phyloP scores from a whole-genome alignment of 2,797 vertebrate genomes.

The Microctenopoma lineatum region DNA sequence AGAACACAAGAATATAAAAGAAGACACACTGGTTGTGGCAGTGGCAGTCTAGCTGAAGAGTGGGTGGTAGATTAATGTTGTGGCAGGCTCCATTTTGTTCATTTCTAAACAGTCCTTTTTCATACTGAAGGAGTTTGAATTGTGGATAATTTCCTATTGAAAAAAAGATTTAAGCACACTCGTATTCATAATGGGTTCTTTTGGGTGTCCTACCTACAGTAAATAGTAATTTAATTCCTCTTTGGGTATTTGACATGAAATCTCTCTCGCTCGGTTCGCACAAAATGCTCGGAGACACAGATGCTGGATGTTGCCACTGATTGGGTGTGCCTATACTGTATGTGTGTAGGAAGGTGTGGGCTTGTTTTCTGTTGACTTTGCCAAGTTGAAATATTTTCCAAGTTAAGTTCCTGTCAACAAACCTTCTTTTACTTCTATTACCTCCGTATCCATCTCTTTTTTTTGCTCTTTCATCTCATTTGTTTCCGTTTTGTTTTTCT shows the following conservation, averaged over 20 bases:
- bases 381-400: slow-evolving; percentile 71
- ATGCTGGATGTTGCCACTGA: slow-evolving; percentile 63
- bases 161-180: slow-evolving; percentile 64
- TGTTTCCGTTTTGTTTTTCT: slow-evolving; percentile 14
- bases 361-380: slow-evolving; percentile 70
- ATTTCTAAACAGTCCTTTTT: slow-evolving; percentile 73
- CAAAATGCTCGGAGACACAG: slow-evolving; percentile 63
- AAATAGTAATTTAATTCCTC: slow-evolving; percentile 75
- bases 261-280: slow-evolving; percentile 47
- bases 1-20: slow-evolving; percentile 82
- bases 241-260: slow-evolving; percentile 63
- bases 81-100: slow-evolving; percentile 76
- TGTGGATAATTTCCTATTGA: slow-evolving; percentile 71
- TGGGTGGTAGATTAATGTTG: slow-evolving; percentile 78
- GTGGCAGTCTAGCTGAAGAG: slow-evolving; percentile 71
- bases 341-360: slow-evolving; percentile 55
- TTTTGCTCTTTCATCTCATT: slow-evolving; percentile 6
- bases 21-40: slow-evolving; percentile 74
- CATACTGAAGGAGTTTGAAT: slow-evolving; percentile 69
- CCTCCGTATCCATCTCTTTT: slow-evolving; percentile 21
- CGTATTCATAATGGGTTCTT: slow-evolving; percentile 61
- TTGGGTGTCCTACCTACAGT: slow-evolving; percentile 61
- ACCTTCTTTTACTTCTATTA: slow-evolving; percentile 41
- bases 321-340: slow-evolving; percentile 65
- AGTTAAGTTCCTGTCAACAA: slow-evolving; percentile 64